A percentile compares a stretch with the other conserved stretches of the same genome.
Conservation (phyloP, 1,140 invertebrate species). For the Brachionus calyciflorus region DNA sequence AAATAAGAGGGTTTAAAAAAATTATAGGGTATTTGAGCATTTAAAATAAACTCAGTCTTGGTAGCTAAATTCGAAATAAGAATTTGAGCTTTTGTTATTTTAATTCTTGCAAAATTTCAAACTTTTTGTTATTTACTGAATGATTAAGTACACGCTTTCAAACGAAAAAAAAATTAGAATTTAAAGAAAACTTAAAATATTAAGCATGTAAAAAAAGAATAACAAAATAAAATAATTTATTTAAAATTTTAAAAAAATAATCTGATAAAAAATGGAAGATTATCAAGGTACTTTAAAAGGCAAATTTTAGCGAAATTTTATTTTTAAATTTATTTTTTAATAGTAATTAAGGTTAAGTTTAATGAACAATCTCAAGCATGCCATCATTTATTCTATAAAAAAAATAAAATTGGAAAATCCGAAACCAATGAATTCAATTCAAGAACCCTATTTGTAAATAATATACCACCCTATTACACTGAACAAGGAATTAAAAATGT, state of each 20-base stretch:
- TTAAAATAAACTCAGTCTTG: no score
- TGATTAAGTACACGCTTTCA: no score
- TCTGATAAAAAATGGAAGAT: constrained; percentile 47
- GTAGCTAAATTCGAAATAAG: no score
- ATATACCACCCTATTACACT: constrained; percentile 10
- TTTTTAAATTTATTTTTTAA: not conserved
- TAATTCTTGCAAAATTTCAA: no score
- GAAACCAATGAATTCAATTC: not conserved
- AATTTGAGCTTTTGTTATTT: no score
- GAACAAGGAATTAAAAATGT: constrained; percentile 21
- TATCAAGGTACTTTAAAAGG: constrained; percentile 39
- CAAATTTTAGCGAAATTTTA: not conserved
- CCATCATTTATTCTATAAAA: constrained; percentile 43
- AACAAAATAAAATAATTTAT: not conserved
- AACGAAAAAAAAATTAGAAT: no score
- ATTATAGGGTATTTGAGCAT: no score
- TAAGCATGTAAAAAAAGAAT: constrained; percentile 24
- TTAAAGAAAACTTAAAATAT: no score
- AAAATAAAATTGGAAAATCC: constrained; percentile 10
- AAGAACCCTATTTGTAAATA: constrained; percentile 22
- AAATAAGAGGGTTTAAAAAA: no score
- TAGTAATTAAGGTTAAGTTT: constrained; percentile 12
- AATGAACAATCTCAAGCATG: not conserved
- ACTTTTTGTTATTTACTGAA: no score
- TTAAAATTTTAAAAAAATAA: no score